A percentile compares a stretch with the other conserved stretches of the same genome.
Conservation (phyloP, 2,797 vertebrate species). For the Avahi laniger region DNA sequence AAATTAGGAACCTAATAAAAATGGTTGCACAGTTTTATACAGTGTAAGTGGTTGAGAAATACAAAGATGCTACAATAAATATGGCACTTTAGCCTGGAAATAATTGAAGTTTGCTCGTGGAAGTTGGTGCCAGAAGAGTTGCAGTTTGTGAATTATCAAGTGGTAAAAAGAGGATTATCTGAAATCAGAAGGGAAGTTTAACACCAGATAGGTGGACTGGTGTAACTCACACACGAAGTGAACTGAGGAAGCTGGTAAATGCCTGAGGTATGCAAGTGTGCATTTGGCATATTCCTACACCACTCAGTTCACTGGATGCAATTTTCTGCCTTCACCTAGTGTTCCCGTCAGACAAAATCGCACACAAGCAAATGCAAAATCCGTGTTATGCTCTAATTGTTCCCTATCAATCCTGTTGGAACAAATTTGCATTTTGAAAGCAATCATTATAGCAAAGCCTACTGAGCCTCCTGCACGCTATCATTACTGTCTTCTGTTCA, state of each 20-base stretch:
- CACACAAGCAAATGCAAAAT: background rate
- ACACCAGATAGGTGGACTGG: background rate
- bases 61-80: background rate
- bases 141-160: background rate
- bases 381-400: background rate
- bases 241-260: background rate
- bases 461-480: background rate
- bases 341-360: background rate
- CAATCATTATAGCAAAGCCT: background rate
- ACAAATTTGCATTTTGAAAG: conserved; percentile 23
- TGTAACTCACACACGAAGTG: background rate
- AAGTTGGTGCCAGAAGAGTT: background rate
- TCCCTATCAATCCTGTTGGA: background rate
- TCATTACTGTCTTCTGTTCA: background rate
- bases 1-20: background rate
- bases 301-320: background rate
- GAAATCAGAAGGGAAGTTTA: background rate
- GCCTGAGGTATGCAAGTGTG: background rate
- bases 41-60: conserved; percentile 1
- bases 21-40: background rate
- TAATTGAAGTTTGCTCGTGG: background rate
- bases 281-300: background rate
- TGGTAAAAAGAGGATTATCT: background rate
- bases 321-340: background rate
- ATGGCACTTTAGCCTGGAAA: background rate